phyloP scores from a whole-genome alignment of 2,888 invertebrate genomes.

The Ormyrus thymus region DNA sequence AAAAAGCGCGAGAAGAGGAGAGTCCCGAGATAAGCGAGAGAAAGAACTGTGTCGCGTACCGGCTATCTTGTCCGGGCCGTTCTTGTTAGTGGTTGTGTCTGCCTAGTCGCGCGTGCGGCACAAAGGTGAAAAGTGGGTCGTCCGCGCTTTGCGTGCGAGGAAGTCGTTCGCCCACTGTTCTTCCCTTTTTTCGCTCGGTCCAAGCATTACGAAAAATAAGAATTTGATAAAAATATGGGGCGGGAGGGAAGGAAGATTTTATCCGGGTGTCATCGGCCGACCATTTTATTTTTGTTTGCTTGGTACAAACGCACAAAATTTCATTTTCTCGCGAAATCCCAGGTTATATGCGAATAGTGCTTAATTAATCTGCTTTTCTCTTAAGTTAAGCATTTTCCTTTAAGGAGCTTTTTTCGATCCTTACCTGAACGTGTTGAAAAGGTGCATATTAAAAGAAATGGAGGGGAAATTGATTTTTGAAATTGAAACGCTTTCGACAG shows the following conservation, averaged over 20 bases:
- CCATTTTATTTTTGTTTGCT: no score
- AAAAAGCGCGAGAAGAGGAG: conserved; percentile 24
- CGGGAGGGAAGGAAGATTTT: conserved; percentile 1
- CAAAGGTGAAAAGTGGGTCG: conserved; percentile 51
- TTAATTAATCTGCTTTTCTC: no score
- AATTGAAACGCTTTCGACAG: no score
- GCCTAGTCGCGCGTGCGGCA: not conserved
- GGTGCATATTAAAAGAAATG: no score
- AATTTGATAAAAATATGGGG: conserved; percentile 50
- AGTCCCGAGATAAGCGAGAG: conserved; percentile 30
- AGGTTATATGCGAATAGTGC: no score
- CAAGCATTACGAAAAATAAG: conserved; percentile 45
- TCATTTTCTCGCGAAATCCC: no score
- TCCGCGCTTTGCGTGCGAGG: conserved; percentile 30
- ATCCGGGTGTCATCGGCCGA: no score
- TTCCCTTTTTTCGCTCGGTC: not conserved
- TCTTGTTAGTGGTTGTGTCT: conserved; percentile 1
- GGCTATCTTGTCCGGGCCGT: conserved; percentile 8
- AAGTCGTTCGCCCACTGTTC: conserved; percentile 32
- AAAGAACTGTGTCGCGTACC: conserved; percentile 3
- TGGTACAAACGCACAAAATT: no score
- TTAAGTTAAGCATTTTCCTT: no score
- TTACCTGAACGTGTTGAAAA: no score
- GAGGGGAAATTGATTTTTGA: no score
- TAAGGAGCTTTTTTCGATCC: no score